Evolutionary conservation across 2,888 invertebrate genomes (phyloP), one percentile per base, ranked within the genome.

Genomic region (Orchesella flavescens): DNA sequence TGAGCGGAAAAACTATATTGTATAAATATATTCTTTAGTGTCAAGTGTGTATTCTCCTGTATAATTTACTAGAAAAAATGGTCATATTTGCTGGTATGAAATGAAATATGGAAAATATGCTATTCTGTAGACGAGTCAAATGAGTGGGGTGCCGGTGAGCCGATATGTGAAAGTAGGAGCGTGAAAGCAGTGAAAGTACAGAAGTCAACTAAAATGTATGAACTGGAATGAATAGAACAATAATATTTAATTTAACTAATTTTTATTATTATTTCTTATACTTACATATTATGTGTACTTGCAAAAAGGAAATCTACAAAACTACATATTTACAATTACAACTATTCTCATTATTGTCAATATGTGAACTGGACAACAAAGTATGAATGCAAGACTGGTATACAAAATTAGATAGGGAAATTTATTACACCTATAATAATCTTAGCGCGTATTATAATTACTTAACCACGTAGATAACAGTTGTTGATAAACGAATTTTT

Each of bases 301-400:
- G n/a, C 49, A 49, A 49, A 49, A 49, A 44, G 44, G 15, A 49
- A 49, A n/a, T 49, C 49, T 49, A 49, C 12, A 49, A 49, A 49
- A 10, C 49, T 49, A 49, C 2, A 49, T 10, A 15, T 49, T n/a
- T n/a, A n/a, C n/a, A 49, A 2, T 15, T n/a, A 7, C n/a, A 15
- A 49, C n/a, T 12, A 15, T 49, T 49, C 49, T 49, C 49, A 49
- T 49, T 49, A 49, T 49, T 49, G n/a, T 34, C 12, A 49, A 49
- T 15, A 49, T 49, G 49, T 49, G 46, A 24, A 77, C n/a, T 82
- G 74, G 55, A 63, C 61, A 75, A 75, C 74, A 71, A 71, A 71
- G 81, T 71, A 75, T 69, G 81, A 75, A 71, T 75, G 81, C 57
- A 81, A 82, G 81, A 75, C 81, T 82, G 74, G 69, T 46, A 82